phyloP scores from a whole-genome alignment of 35 echinoderm and acorn worm species.

The Ophiothrix spiculata region DNA sequence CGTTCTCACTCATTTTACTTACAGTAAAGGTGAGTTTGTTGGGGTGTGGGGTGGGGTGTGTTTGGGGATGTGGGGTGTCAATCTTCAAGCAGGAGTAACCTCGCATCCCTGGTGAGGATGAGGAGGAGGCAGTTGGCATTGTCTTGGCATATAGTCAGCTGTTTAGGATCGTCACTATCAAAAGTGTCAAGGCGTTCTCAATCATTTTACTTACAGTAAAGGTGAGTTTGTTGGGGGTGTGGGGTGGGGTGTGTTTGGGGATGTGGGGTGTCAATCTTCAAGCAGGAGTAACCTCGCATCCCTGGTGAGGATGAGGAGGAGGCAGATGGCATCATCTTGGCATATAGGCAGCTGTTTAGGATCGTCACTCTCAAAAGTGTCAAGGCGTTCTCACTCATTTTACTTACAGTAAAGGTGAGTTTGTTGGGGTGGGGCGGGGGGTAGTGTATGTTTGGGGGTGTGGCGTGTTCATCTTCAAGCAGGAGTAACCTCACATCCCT shows the following conservation, averaged over 20 bases:
- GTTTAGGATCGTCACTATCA: slow-evolving; percentile 51
- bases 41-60: too few relatives aligned
- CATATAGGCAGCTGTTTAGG: slow-evolving; percentile 68
- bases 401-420: slow-evolving; percentile 82
- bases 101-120: slow-evolving; percentile 19
- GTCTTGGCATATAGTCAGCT: slow-evolving; percentile 71
- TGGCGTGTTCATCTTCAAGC: slow-evolving; percentile 69
- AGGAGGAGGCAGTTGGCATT: slow-evolving; percentile 44
- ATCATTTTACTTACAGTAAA: slow-evolving; percentile 73
- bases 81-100: slow-evolving; percentile 50
- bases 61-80: too few relatives aligned
- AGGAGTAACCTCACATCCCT: slow-evolving; percentile 14
- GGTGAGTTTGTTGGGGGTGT: slow-evolving; percentile 63
- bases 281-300: slow-evolving; percentile 35
- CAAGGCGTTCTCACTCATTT: slow-evolving; percentile 52
- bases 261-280: too few relatives aligned
- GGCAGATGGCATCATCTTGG: slow-evolving; percentile 41
- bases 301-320: slow-evolving; percentile 35
- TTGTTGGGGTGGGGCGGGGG: too few relatives aligned
- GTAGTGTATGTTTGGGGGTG: too few relatives aligned
- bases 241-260: too few relatives aligned
- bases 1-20: too few relatives aligned
- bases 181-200: slow-evolving; percentile 51
- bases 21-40: too few relatives aligned
- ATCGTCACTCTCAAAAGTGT: slow-evolving; percentile 63